These are phyloP conservation scores for Amblyraja radiata DNA, from an alignment of 2,797 vertebrate genomes.

Conservation along the genomic window DNA sequence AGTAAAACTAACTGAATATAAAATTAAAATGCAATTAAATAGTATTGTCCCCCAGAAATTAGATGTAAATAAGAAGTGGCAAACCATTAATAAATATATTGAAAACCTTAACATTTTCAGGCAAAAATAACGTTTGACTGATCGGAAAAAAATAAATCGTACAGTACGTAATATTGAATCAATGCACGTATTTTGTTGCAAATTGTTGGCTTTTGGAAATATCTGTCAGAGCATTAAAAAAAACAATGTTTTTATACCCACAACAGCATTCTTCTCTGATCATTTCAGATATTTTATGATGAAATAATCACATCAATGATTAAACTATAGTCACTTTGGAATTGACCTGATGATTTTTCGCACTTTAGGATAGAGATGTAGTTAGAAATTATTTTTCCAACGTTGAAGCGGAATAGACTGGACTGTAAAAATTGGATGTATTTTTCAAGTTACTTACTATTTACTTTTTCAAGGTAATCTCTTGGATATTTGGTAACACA, in stretches of 20 bases:
- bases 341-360: not conserved
- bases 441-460: not conserved
- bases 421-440: not conserved
- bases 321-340: not conserved
- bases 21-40: slow-evolving; percentile 17
- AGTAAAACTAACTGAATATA: not conserved
- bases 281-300: not conserved
- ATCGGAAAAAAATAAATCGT: not conserved
- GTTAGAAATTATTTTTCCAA: not conserved
- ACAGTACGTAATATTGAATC: not conserved
- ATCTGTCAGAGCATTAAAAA: not conserved
- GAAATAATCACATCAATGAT: not conserved
- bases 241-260: not conserved
- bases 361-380: not conserved
- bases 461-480: not conserved
- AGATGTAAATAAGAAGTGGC: not conserved
- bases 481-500: not conserved
- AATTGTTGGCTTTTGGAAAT: not conserved
- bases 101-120: not conserved
- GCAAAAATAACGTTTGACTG: not conserved
- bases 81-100: not conserved
- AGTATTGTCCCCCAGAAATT: not conserved
- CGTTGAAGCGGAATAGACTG: not conserved
- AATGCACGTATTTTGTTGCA: not conserved
- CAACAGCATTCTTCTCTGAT: not conserved